Base-by-base conservation (phyloP, 2,888 invertebrate species). In the Acanthoscelides obtectus region DNA sequence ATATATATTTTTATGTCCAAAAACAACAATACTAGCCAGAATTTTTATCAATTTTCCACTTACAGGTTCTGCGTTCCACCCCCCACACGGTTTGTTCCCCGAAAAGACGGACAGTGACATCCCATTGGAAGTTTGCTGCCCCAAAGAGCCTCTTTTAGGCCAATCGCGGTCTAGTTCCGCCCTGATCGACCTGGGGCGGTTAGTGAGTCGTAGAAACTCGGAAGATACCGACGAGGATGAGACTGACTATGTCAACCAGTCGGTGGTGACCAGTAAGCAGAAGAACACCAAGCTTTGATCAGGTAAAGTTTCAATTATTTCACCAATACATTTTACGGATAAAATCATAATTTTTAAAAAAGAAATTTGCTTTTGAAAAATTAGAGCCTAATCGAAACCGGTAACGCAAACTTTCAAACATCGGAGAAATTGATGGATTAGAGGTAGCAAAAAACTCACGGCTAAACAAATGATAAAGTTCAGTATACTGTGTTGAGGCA, bases 111-210 rank as follows among this genome's bases (percentile, higher is more conserved):
- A 74, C 22, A 22, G 68, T 0, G 75, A 76, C 68, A 75, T 77
- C 67, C 84, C 81, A 20, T 74, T 84, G 77, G 85, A 85, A 71
- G 80, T 80, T 71, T 83, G 82, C 74, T 82, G 84, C 75, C 82
- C 82, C 2, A 80, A 82, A 68, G 83, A 83, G 73, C 85, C 85
- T 2, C 78, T 86, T 3, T 74, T 86, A 63, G 84, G 84, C 22
- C 69, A 80, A n/a, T 76, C 79, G 3, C 80, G 79, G 67, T 80
- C 81, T 12, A 78, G 75, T 67, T 79, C 80, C 27, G 81, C 79
- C 74, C 73, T 81, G 65, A 76, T 83, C 69, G 81, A 78, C 72
- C 77, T 82, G 69, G 78, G 80, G 69, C 82, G 81, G 73, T 81
- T 74, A 80, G 81, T 68, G 77, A 78, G 68, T 75, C 75, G 66